Base-by-base conservation (phyloP, 1,140 invertebrate genomes). In the Phthorimaea operculella region DNA sequence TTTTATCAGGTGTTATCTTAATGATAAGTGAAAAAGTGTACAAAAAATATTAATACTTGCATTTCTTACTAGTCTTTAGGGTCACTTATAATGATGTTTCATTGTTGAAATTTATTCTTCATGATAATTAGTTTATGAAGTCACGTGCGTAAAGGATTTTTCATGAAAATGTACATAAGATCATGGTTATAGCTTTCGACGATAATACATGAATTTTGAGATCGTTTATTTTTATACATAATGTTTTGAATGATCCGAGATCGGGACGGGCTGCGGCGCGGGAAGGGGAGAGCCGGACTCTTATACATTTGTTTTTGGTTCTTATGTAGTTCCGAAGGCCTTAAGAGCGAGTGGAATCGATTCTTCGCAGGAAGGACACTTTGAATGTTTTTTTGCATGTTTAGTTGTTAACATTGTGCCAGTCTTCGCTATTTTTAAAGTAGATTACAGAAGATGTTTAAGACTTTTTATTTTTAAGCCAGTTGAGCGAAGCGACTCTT, bases 61-160 rank as follows among this genome's bases (percentile, higher is more conserved):
- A 83, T 84, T 84, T 83, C 75, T 75, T 72, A 76, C 79, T 83
- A 84, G 81, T 84, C 81, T 75, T 60, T 68, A 79, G 77, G 74
- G 79, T 81, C 81, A 79, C 72, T 66, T 69, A 70, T 68, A 64
- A 67, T 66, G 45, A 21, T 59, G 52, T 49, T 36, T 54, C 63
- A 64, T 69, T 55, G 51, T 57, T 63, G 66, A 66, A 54, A 54
- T 57, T 58, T 53, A 39, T 39, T 39, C n/a, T 39, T 39, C n/a
- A 12, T 39, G n/a, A 34, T 34, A 34, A 34, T 6, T 34, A 39
- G 36, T 39, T 47, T 47, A 47, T 15, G 44, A 16, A 61, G 57
- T 59, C 51, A 52, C 54, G 56, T 56, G 36, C 28, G 12, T 54
- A 53, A 51, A 14, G 36, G 50, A 47, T 47, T 17, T 52, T 54